Conservation (phyloP, 2,888 invertebrate species). For the Mechanitis messenoides region DNA sequence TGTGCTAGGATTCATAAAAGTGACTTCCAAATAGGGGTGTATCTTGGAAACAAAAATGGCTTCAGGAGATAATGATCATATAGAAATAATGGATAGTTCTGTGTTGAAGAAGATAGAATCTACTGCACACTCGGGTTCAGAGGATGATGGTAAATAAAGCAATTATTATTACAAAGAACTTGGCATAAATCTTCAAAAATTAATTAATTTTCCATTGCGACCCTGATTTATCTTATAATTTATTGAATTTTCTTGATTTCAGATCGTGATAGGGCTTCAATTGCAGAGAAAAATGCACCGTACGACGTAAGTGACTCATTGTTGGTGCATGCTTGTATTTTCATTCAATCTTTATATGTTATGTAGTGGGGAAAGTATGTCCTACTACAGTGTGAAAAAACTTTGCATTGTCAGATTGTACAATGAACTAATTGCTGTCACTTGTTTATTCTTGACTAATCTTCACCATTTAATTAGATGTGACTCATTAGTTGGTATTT, state of each 20-base stretch:
- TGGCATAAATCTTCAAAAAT: not conserved
- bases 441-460: not conserved
- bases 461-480: constrained; percentile 2
- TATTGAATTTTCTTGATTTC: constrained; percentile 55
- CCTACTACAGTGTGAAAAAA: not conserved
- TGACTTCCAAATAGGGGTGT: constrained; percentile 70
- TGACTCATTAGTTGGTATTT: not conserved
- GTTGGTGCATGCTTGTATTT: constrained; percentile 35
- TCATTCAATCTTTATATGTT: constrained; percentile 41
- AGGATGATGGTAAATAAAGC: constrained; percentile 74
- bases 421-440: constrained; percentile 3
- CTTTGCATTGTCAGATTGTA: not conserved
- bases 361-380: constrained; percentile 38
- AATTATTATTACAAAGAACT: constrained; percentile 1
- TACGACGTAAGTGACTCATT: constrained; percentile 77
- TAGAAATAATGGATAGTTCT: constrained; percentile 84
- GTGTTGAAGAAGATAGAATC: constrained; percentile 78
- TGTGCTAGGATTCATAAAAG: constrained; percentile 52
- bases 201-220: constrained; percentile 16
- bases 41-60: constrained; percentile 80
- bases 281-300: constrained; percentile 77
- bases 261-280: constrained; percentile 78
- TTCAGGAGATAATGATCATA: constrained; percentile 89
- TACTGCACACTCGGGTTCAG: constrained; percentile 77
- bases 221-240: constrained; percentile 44